A percentile compares a stretch with the other conserved stretches of the same genome.
phyloP scores from a whole-genome alignment of 2,888 invertebrate genomes.

The Minunthozetes semirufus region DNA sequence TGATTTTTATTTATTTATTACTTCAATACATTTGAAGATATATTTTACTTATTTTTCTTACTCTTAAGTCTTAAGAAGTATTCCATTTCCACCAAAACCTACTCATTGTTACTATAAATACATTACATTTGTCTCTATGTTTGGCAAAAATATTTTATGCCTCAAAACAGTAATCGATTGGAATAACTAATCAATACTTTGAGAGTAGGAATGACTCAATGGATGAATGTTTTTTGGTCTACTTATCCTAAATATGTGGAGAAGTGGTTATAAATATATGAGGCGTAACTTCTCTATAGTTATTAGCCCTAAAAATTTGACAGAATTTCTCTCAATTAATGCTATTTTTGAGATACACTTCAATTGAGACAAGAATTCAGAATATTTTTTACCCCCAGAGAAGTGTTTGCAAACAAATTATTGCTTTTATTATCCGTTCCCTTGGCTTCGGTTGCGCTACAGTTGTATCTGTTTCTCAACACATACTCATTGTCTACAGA shows the following conservation, averaged over 20 bases:
- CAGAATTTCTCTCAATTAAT: conserved; percentile 12
- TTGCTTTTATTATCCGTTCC: too few species aligned
- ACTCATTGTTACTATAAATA: conserved; percentile 16
- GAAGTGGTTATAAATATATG: background rate
- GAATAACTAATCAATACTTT: background rate
- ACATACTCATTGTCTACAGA: too few species aligned
- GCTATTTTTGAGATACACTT: too few species aligned
- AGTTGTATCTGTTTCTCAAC: too few species aligned
- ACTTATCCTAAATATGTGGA: background rate
- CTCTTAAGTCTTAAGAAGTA: background rate
- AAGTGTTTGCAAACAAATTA: too few species aligned
- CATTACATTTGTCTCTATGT: background rate
- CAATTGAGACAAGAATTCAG: too few species aligned
- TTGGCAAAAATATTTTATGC: background rate
- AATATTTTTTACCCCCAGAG: too few species aligned
- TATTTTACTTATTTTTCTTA: background rate
- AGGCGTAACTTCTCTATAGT: background rate
- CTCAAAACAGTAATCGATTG: background rate
- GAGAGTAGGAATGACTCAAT: background rate
- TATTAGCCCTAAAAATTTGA: background rate
- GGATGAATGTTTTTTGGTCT: background rate
- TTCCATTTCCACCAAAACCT: background rate
- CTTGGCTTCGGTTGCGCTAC: too few species aligned
- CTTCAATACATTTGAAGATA: too few species aligned
- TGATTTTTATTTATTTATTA: conserved; percentile 1